phyloP scores from a whole-genome alignment of 2,113 vertebrate species.

The Echinops telfairi region DNA sequence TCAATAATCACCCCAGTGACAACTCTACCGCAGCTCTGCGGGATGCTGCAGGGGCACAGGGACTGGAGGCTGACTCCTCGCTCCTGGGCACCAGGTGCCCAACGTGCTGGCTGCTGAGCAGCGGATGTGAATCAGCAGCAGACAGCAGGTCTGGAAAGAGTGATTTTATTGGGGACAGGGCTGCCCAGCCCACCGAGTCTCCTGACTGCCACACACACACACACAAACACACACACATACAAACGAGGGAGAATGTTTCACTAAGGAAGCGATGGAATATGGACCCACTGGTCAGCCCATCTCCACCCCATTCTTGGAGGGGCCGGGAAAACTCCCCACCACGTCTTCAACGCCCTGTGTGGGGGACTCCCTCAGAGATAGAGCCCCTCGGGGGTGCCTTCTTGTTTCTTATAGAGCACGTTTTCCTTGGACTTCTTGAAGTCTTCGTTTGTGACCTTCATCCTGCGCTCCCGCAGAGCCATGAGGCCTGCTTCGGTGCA shows the following conservation, averaged over 20 bases:
- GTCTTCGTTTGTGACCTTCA: slow-evolving; percentile 99
- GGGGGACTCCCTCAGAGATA: slow-evolving; percentile 85
- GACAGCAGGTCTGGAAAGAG: slow-evolving; percentile 43
- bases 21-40: not conserved
- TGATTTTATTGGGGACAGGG: slow-evolving; percentile 84
- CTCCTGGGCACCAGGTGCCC: not conserved
- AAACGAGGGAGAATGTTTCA: not conserved
- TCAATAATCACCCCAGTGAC: not conserved
- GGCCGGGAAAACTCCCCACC: not conserved
- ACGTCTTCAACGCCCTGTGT: not conserved
- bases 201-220: not conserved
- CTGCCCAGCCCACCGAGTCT: not conserved
- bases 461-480: slow-evolving; percentile 96
- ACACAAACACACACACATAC: not conserved
- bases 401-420: slow-evolving; percentile 98
- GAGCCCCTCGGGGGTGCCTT: slow-evolving; percentile 97
- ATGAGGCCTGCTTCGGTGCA: slow-evolving; percentile 98
- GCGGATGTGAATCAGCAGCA: not conserved
- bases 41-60: not conserved
- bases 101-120: fast-evolving
- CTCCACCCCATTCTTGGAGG: not conserved
- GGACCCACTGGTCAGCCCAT: not conserved
- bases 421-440: slow-evolving; percentile 99
- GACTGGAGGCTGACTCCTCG: too few species aligned
- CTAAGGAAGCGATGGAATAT: not conserved